These are phyloP conservation scores for Percina caprodes DNA, from an alignment of 2,113 vertebrate genomes.

Conservation along the genomic window DNA sequence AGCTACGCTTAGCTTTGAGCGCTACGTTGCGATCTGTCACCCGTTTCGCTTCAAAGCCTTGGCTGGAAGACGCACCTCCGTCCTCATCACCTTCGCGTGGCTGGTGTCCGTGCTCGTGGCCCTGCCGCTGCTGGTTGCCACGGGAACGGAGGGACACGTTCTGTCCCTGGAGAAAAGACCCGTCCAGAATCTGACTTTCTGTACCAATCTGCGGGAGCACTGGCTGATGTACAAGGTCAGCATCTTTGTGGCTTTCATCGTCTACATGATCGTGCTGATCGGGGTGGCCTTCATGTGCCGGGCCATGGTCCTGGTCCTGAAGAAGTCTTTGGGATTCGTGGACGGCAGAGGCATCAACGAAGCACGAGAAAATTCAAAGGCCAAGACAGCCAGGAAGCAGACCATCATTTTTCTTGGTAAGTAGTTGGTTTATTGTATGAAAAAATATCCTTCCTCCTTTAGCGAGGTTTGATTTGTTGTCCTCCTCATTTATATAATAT, in stretches of 20 bases:
- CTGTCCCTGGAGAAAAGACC: not conserved
- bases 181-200: conserved; percentile 89
- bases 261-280: conserved; percentile 89
- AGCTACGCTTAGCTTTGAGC: conserved; percentile 94
- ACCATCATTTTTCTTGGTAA: conserved; percentile 89
- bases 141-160: conserved; percentile 89
- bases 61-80: conserved; percentile 79
- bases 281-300: conserved; percentile 91
- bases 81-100: conserved; percentile 91
- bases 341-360: conserved; percentile 36
- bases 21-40: conserved; percentile 95
- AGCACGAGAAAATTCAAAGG: conserved; percentile 79
- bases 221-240: conserved; percentile 90
- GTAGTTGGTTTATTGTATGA: conserved; percentile 7
- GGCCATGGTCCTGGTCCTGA: conserved; percentile 89
- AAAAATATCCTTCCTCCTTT: not conserved
- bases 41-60: conserved; percentile 90
- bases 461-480: too few species aligned
- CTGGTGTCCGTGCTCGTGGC: conserved; percentile 88
- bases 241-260: conserved; percentile 87
- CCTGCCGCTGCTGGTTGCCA: conserved; percentile 89
- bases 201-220: conserved; percentile 89
- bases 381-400: conserved; percentile 88
- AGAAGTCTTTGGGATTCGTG: conserved; percentile 66
- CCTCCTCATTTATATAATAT: too few species aligned